Evolutionary conservation across 2,113 vertebrate genomes (phyloP).

Genomic region (Thamnaconus septentrionalis): DNA sequence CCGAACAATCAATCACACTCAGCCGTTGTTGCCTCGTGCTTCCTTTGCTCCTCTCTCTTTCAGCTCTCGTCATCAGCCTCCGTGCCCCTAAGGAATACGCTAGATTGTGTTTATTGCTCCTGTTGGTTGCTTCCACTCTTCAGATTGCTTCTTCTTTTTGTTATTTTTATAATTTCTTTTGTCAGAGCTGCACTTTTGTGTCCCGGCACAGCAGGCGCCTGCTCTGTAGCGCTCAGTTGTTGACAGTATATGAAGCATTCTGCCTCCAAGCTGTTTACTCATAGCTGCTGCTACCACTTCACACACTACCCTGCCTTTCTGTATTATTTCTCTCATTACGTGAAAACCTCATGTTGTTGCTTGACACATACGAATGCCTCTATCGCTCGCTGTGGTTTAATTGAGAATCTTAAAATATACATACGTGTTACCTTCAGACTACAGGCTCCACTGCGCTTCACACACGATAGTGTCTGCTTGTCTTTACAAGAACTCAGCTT

Average conservation of each 20-base stretch:
- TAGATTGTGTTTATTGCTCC: constrained; percentile 15
- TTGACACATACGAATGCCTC: too few relatives aligned
- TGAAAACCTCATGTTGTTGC: too few relatives aligned
- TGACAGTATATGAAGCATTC: background rate
- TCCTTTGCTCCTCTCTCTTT: constrained; percentile 16
- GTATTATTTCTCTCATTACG: too few relatives aligned
- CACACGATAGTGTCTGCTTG: too few relatives aligned
- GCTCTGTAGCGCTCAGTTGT: background rate
- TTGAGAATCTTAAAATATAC: too few relatives aligned
- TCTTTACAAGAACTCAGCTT: too few relatives aligned
- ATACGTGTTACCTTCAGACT: too few relatives aligned
- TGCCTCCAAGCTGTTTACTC: background rate
- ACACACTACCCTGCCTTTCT: too few relatives aligned
- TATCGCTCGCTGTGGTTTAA: too few relatives aligned
- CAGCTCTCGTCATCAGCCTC: background rate
- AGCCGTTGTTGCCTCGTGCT: background rate
- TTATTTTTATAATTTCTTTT: background rate
- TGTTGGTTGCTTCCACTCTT: constrained; percentile 14
- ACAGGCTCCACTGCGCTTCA: too few relatives aligned
- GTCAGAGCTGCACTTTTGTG: constrained; percentile 2
- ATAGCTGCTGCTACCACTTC: too few relatives aligned
- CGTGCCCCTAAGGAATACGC: constrained; percentile 7
- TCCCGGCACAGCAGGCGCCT: constrained; percentile 17
- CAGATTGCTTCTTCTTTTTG: background rate
- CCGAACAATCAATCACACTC: background rate